Percentiles rank a stretch among this genome's conserved stretches.
phyloP scores from a whole-genome alignment of 2,888 invertebrate genomes.

The Embidobia sp. region DNA sequence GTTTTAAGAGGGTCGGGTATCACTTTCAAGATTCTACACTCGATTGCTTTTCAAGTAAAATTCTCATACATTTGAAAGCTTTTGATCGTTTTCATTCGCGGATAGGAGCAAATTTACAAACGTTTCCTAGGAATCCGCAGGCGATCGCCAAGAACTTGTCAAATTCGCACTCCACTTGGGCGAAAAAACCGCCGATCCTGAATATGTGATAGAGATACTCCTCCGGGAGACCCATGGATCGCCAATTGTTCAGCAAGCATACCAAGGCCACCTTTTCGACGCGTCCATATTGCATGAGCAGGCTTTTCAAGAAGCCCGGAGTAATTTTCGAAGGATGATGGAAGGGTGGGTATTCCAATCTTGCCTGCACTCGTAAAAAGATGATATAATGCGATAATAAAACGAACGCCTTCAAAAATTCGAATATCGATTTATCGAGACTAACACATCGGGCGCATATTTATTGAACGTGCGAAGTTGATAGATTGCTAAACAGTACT shows the following conservation, averaged over 20 bases:
- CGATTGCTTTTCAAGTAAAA: no score
- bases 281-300: constrained; percentile 87
- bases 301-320: constrained; percentile 89
- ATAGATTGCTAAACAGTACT: constrained; percentile 5
- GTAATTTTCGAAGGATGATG: constrained; percentile 88
- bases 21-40: not conserved
- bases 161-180: constrained; percentile 69
- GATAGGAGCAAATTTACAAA: constrained; percentile 69
- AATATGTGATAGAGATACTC: constrained; percentile 74
- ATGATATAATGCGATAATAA: constrained; percentile 56
- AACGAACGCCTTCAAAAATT: constrained; percentile 25
- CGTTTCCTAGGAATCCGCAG: constrained; percentile 76
- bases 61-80: not conserved
- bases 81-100: not conserved
- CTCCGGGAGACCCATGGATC: constrained; percentile 72
- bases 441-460: constrained; percentile 2
- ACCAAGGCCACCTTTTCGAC: constrained; percentile 66
- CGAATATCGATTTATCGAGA: constrained; percentile 42
- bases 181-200: constrained; percentile 70
- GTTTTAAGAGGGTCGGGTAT: no score
- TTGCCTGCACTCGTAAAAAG: constrained; percentile 69
- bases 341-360: constrained; percentile 87
- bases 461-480: constrained; percentile 18
- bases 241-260: constrained; percentile 73
- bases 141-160: constrained; percentile 75